Conservation (phyloP, 2,888 invertebrate genomes). For the Steinernema scapterisci region DNA sequence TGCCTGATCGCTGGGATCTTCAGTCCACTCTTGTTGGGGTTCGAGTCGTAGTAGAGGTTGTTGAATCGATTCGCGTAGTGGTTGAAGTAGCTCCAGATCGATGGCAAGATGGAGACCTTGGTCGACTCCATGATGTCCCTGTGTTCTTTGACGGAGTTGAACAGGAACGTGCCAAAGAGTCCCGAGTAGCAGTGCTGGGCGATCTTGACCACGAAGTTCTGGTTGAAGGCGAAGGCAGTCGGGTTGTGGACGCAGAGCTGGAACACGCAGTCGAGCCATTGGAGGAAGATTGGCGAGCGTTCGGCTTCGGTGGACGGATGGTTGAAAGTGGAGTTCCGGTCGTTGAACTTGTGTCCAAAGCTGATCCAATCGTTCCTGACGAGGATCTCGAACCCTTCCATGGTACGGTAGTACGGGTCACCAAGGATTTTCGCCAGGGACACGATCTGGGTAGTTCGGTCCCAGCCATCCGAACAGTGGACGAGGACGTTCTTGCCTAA, state of each 20-base stretch:
- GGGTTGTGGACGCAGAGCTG: constrained; percentile 76
- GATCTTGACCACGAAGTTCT: constrained; percentile 89
- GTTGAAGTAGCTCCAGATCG: not conserved
- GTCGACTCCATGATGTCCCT: not conserved
- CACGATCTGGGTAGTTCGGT: constrained; percentile 96
- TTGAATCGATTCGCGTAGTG: not conserved
- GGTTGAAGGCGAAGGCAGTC: constrained; percentile 92
- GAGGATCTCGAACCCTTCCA: constrained; percentile 88
- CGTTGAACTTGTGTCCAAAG: constrained; percentile 97
- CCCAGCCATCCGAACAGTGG: constrained; percentile 99
- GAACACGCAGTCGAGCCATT: constrained; percentile 93
- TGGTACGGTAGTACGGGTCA: constrained; percentile 91
- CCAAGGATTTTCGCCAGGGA: constrained; percentile 87
- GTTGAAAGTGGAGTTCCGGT: constrained; percentile 74
- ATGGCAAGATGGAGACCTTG: not conserved
- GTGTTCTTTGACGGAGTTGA: constrained; percentile 54
- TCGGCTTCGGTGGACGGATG: constrained; percentile 75
- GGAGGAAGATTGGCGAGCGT: constrained; percentile 93
- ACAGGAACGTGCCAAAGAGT: constrained; percentile 91
- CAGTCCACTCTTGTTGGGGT: not conserved
- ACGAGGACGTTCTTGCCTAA: constrained; percentile 81
- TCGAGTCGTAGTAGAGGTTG: constrained; percentile 7
- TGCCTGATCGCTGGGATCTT: not conserved
- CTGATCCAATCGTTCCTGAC: constrained; percentile 96
- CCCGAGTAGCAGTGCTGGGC: constrained; percentile 93